phyloP scores from a whole-genome alignment of 92 coral and sea anemone genomes.

The Phenganax marumi region DNA sequence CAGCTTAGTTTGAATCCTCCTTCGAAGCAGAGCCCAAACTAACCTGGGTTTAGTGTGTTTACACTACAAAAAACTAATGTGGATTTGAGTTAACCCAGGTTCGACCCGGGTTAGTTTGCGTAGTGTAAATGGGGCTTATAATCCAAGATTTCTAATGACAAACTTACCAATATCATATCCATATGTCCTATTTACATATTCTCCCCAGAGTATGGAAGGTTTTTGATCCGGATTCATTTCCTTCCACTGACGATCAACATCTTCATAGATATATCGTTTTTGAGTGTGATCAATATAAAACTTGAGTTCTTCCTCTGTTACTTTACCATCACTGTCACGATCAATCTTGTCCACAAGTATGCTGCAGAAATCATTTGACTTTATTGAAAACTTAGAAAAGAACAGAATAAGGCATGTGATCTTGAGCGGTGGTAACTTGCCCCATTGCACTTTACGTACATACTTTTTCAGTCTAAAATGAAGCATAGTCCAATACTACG shows the following conservation, averaged over 20 bases:
- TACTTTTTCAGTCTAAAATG: too few relatives aligned
- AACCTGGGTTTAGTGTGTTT: too few relatives aligned
- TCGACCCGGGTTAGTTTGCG: too few relatives aligned
- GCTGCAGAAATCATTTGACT: conserved; percentile 43
- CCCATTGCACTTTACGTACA: too few relatives aligned
- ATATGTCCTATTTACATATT: conserved; percentile 85
- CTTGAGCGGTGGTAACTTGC: too few relatives aligned
- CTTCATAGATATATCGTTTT: conserved; percentile 90
- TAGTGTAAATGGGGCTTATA: too few relatives aligned
- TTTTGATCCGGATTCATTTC: conserved; percentile 59
- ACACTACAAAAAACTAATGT: too few relatives aligned
- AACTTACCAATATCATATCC: conserved; percentile 74
- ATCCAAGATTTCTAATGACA: not conserved
- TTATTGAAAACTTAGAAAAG: too few relatives aligned
- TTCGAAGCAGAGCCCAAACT: too few relatives aligned
- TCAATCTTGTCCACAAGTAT: conserved; percentile 85
- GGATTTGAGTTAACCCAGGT: too few relatives aligned
- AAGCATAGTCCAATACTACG: too few relatives aligned
- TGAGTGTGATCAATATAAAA: conserved; percentile 79
- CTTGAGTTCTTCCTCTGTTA: conserved; percentile 76
- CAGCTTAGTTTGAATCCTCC: not conserved
- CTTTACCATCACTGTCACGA: conserved; percentile 68
- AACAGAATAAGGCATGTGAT: too few relatives aligned
- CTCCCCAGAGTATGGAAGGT: conserved; percentile 72
- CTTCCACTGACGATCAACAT: conserved; percentile 94